Evolutionary conservation across 1,140 invertebrate species (phyloP), one percentile per base, ranked within the genome.

Genomic region (Pseudobourletiella spinata): DNA sequence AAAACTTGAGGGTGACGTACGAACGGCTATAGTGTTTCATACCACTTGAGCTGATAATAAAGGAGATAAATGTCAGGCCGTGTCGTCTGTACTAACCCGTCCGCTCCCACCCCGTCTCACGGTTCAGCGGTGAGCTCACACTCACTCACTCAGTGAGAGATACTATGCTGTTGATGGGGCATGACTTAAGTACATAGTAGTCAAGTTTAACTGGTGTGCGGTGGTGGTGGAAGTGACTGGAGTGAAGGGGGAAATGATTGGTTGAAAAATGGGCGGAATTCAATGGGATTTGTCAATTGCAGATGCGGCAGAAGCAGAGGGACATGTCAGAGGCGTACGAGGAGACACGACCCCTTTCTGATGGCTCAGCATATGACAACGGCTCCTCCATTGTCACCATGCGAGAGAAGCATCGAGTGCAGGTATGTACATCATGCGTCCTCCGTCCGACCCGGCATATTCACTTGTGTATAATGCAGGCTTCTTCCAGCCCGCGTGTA

Each of bases 321-420:
- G 72, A 72, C 28, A 50, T 71, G 50, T 64, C 67, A 42, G 65
- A 70, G 24, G 60, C 71, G 22, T 66, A 66, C 20, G 74, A 75
- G 61, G 80, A 82, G 63, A 80, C 76, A 64, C 73, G 81, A 39
- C 81, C 81, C 26, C 72, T 82, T 63, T 82, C 81, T 26, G 80
- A 82, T 70, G 79, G 77, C n/a, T 81, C 80, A 44, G 71, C 71
- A 14, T 77, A 73, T 67, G 75, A 76, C 55, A 74, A 76, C 32
- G 70, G 72, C 48, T 60, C 71, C 16, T 59, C 72, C 18, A 68
- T 71, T 57, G 70, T 74, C 43, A 71, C 68, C n/a, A 65, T 72
- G 61, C 63, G 74, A 63, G 71, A 71, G 14, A 72, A 72, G 63
- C 66, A 61, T 74, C 61, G 75, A 77, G 29, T 65, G 64, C 68